A percentile compares a stretch with the other conserved stretches of the same genome.
These are phyloP conservation scores for Norana najaformis DNA, from an alignment of 2,888 invertebrate genomes.

Conservation along the genomic window DNA sequence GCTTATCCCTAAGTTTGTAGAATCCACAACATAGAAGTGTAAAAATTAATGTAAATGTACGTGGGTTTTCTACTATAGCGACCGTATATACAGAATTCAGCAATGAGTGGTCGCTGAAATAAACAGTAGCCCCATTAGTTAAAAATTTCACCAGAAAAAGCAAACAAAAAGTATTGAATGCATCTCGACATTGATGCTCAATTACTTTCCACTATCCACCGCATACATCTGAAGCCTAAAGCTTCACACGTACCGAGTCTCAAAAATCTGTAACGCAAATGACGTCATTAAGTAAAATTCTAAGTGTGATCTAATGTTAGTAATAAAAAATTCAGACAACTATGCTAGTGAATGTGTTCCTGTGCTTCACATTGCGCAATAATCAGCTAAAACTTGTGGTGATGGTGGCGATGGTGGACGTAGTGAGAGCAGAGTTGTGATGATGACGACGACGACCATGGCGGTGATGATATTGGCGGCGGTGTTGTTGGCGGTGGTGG, in stretches of 20 bases:
- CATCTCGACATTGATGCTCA: not conserved
- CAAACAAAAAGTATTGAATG: no score
- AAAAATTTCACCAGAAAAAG: no score
- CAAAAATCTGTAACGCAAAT: not conserved
- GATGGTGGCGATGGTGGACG: not conserved
- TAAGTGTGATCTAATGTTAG: not conserved
- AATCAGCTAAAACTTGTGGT: not conserved
- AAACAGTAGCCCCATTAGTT: no score
- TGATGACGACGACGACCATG: not conserved
- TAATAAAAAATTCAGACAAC: not conserved
- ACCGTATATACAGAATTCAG: no score
- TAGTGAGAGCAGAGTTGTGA: not conserved
- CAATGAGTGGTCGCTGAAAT: no score
- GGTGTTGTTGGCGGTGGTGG: no score
- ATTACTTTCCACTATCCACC: not conserved
- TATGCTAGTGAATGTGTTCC: not conserved
- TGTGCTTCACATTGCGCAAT: not conserved
- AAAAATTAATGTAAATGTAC: no score
- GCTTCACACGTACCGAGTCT: not conserved
- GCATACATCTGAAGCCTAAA: not conserved
- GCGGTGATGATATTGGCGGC: not conserved
- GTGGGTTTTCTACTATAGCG: no score
- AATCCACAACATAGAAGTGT: no score
- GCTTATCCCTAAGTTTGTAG: no score
- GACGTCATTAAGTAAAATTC: not conserved